Evolutionary conservation across 1,140 invertebrate species (phyloP).

Genomic region (Drosophila elegans): DNA sequence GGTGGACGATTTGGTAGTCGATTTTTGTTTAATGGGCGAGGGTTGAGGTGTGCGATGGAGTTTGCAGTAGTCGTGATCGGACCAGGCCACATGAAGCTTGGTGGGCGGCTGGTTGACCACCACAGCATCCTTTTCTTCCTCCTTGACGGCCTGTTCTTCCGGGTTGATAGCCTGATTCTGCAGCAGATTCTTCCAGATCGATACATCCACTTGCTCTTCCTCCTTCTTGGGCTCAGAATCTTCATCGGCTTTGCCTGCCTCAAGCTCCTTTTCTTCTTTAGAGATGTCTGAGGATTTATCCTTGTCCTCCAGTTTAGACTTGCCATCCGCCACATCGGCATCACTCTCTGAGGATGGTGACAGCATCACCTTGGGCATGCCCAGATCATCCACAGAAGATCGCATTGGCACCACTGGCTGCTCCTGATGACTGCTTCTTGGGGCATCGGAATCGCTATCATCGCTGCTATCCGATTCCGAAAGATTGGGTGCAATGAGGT

Average conservation of each 20-base stretch:
- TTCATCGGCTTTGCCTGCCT: slow-evolving; percentile 2
- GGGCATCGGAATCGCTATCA: slow-evolving; percentile 87
- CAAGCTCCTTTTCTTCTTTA: not conserved
- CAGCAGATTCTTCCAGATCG: slow-evolving; percentile 92
- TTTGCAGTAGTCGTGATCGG: slow-evolving; percentile 89
- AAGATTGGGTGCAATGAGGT: slow-evolving; percentile 92
- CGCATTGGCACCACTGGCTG: slow-evolving; percentile 53
- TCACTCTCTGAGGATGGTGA: slow-evolving; percentile 76
- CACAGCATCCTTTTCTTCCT: slow-evolving; percentile 26
- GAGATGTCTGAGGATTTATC: not conserved
- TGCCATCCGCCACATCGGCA: slow-evolving; percentile 39
- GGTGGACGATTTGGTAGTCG: slow-evolving; percentile 14
- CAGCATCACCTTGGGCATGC: slow-evolving; percentile 70
- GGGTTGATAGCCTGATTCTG: slow-evolving; percentile 84
- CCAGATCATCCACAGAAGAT: slow-evolving; percentile 58
- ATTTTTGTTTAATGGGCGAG: slow-evolving; percentile 34
- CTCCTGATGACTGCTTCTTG: slow-evolving; percentile 25
- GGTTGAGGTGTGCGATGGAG: slow-evolving; percentile 67
- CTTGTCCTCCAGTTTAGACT: slow-evolving; percentile 22
- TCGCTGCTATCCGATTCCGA: slow-evolving; percentile 92
- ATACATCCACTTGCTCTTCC: slow-evolving; percentile 83
- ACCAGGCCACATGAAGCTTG: slow-evolving; percentile 86
- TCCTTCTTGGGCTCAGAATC: slow-evolving; percentile 20
- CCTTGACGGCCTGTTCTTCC: slow-evolving; percentile 74
- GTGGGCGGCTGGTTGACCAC: slow-evolving; percentile 75